These are phyloP conservation scores for Nomada flava DNA, from an alignment of 2,888 invertebrate genomes.

Conservation along the genomic window DNA sequence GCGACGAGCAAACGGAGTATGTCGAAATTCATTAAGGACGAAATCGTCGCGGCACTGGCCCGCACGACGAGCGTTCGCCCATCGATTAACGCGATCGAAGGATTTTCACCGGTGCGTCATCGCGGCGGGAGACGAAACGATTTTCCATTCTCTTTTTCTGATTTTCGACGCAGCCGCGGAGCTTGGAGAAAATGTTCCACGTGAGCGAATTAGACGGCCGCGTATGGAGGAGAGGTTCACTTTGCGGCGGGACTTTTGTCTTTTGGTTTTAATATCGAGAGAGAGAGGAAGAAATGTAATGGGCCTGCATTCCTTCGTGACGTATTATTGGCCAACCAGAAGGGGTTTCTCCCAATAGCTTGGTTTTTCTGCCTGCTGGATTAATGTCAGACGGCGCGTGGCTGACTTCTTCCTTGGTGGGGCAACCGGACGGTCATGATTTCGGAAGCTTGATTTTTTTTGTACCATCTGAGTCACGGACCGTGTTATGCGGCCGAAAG, in stretches of 20 bases:
- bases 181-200: too few species aligned
- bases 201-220: too few species aligned
- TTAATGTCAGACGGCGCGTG: slow-evolving; percentile 11
- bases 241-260: neutral
- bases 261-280: neutral
- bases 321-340: neutral
- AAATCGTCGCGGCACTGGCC: too few species aligned
- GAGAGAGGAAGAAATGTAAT: neutral
- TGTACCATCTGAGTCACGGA: too few species aligned
- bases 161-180: too few species aligned
- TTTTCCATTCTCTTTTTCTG: too few species aligned
- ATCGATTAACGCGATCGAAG: neutral
- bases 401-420: neutral
- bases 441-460: too few species aligned
- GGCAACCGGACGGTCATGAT: too few species aligned
- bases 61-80: too few species aligned
- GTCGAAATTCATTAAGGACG: neutral
- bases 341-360: slow-evolving; percentile 3
- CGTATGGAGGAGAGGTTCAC: too few species aligned
- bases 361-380: slow-evolving; percentile 2
- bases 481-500: too few species aligned
- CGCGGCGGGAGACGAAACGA: neutral
- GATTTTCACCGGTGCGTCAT: neutral
- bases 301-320: neutral
- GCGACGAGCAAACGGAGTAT: neutral